These are phyloP conservation scores for Protomyctophum bolini DNA, from an alignment of 2,113 vertebrate species.

Conservation along the genomic window DNA sequence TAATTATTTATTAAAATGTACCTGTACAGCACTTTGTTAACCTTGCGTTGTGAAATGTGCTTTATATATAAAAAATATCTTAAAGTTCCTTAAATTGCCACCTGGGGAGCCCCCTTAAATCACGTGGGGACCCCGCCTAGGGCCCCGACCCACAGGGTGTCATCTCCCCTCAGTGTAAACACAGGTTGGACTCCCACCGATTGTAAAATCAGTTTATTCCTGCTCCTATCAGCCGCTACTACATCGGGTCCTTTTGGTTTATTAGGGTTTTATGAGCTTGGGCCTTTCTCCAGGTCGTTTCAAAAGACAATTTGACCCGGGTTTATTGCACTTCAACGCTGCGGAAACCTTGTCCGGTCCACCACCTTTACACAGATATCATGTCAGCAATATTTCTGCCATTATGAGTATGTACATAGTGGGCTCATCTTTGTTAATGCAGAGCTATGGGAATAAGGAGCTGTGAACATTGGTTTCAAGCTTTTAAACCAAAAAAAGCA, in stretches of 20 bases:
- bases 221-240: not conserved
- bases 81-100: no score
- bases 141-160: no score
- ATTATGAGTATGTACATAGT: no score
- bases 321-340: slow-evolving; percentile 6
- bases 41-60: no score
- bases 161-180: slow-evolving; percentile 54
- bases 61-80: no score
- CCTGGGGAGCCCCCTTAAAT: no score
- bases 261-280: slow-evolving; percentile 9
- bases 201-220: slow-evolving; percentile 17
- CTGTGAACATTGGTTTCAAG: no score
- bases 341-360: not conserved
- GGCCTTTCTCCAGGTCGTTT: slow-evolving; percentile 4
- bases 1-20: no score
- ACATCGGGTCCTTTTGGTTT: not conserved
- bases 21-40: no score
- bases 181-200: slow-evolving; percentile 10
- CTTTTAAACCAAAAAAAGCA: no score
- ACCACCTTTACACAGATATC: not conserved
- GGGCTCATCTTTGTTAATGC: not conserved
- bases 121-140: no score
- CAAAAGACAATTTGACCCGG: slow-evolving; percentile 2
- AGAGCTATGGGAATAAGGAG: no score
- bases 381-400: not conserved